Evolutionary conservation across 2,888 invertebrate genomes (phyloP).

Genomic region (Lepidocyrtoides sp.): DNA sequence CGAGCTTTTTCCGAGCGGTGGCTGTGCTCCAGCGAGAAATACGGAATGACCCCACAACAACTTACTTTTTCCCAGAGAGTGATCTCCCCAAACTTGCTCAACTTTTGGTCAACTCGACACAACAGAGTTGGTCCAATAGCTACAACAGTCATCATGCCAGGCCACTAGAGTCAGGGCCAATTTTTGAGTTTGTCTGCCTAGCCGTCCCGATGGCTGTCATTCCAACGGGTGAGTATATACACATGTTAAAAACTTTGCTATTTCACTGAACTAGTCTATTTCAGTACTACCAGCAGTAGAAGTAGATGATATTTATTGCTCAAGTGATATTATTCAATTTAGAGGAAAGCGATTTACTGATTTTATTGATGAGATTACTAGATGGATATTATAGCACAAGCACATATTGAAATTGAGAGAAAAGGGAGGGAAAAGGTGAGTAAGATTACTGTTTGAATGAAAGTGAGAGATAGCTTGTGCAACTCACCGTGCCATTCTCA

Average conservation of each 20-base stretch:
- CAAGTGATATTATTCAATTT: slow-evolving; percentile 32
- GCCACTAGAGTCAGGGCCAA: slow-evolving; percentile 82
- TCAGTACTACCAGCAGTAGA: no score
- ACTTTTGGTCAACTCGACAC: slow-evolving; percentile 80
- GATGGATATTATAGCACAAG: slow-evolving; percentile 9
- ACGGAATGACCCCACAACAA: slow-evolving; percentile 82
- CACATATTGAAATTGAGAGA: slow-evolving; percentile 27
- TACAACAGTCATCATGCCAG: slow-evolving; percentile 45
- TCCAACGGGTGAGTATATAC: slow-evolving; percentile 83
- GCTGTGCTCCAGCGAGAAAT: slow-evolving; percentile 79
- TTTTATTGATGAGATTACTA: slow-evolving; percentile 43
- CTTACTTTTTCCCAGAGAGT: slow-evolving; percentile 81
- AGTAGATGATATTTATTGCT: slow-evolving; percentile 3
- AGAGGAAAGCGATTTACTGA: slow-evolving; percentile 16
- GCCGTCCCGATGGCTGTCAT: slow-evolving; percentile 84
- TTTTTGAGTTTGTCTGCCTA: slow-evolving; percentile 84
- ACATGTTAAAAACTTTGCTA: no score
- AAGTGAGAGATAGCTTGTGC: not conserved
- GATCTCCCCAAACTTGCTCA: slow-evolving; percentile 81
- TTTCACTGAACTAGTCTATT: no score
- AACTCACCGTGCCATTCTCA: slow-evolving; percentile 22
- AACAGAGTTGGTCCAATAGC: slow-evolving; percentile 63
- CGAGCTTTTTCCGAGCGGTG: slow-evolving; percentile 81
- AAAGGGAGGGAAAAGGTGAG: slow-evolving; percentile 24
- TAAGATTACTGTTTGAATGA: not conserved